Evolutionary conservation across 92 coral and sea anemone genomes (phyloP).

Genomic region (Desmophyllum pertusum): DNA sequence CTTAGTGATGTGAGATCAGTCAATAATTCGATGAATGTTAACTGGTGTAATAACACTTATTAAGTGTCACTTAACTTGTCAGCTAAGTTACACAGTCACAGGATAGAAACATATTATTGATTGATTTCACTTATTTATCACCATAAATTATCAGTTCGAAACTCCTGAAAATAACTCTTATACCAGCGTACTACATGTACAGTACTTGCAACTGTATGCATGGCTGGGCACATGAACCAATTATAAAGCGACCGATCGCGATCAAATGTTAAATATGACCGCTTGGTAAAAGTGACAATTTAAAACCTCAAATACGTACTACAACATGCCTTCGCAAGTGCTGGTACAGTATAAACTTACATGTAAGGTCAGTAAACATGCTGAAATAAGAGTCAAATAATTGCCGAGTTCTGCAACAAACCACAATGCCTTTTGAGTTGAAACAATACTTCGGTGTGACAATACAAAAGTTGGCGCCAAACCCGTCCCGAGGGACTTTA

Average conservation of each 20-base stretch:
- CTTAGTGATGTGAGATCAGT: too few relatives aligned
- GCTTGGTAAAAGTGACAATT: neutral
- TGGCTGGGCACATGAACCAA: too few relatives aligned
- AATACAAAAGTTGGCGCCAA: conserved; percentile 2
- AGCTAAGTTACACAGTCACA: too few relatives aligned
- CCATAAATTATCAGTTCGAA: too few relatives aligned
- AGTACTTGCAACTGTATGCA: too few relatives aligned
- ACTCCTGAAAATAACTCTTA: too few relatives aligned
- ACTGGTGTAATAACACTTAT: too few relatives aligned
- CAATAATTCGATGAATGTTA: too few relatives aligned
- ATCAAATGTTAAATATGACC: neutral
- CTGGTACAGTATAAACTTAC: neutral
- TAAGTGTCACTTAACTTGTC: too few relatives aligned
- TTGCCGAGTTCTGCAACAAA: neutral
- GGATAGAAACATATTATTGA: too few relatives aligned
- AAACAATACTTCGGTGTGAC: neutral
- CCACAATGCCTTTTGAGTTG: neutral
- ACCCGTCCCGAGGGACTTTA: neutral
- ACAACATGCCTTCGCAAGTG: neutral
- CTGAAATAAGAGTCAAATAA: neutral
- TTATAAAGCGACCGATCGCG: neutral
- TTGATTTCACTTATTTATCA: too few relatives aligned
- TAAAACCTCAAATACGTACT: conserved; percentile 12
- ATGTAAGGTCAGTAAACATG: neutral
- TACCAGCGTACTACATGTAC: too few relatives aligned